Percentiles rank a stretch among this genome's conserved stretches.
phyloP scores from a whole-genome alignment of 2,888 invertebrate genomes.

The Eremobia ochroleuca region DNA sequence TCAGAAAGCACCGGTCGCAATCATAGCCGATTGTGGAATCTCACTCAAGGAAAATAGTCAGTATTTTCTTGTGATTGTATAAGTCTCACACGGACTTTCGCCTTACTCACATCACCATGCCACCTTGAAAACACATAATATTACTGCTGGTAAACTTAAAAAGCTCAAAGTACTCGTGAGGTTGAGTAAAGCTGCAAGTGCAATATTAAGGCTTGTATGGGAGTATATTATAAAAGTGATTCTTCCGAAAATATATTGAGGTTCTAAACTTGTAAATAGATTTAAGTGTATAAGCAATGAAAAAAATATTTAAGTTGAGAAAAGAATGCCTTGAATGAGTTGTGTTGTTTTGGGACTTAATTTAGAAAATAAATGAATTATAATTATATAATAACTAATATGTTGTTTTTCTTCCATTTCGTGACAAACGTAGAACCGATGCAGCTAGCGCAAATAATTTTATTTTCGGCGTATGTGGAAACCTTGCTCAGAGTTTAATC shows the following conservation, averaged over 20 bases:
- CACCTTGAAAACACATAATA: slow-evolving; percentile 40
- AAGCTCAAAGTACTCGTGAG: slow-evolving; percentile 36
- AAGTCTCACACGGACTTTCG: slow-evolving; percentile 32
- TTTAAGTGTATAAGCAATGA: slow-evolving; percentile 73
- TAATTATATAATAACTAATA: slow-evolving; percentile 43
- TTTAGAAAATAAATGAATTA: slow-evolving; percentile 78
- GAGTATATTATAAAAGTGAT: slow-evolving; percentile 49
- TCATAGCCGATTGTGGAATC: slow-evolving; percentile 80
- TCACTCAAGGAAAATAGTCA: slow-evolving; percentile 53
- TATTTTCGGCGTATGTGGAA: neutral
- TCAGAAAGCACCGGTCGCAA: slow-evolving; percentile 96
- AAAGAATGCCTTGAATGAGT: slow-evolving; percentile 81
- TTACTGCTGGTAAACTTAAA: slow-evolving; percentile 20
- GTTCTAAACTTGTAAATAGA: slow-evolving; percentile 76
- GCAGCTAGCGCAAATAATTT: neutral
- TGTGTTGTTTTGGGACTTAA: slow-evolving; percentile 81
- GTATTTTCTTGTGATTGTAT: slow-evolving; percentile 61
- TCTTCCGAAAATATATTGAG: slow-evolving; percentile 64
- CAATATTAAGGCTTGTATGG: slow-evolving; percentile 62
- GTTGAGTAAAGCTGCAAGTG: slow-evolving; percentile 60
- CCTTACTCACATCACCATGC: slow-evolving; percentile 47
- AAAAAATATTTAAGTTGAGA: slow-evolving; percentile 75
- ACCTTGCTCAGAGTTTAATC: neutral
- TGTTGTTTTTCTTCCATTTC: slow-evolving; percentile 23
- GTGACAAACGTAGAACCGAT: neutral